Conservation (phyloP, 37 sponge, comb jelly and placozoan genomes). For the Hormiphora californensis region DNA sequence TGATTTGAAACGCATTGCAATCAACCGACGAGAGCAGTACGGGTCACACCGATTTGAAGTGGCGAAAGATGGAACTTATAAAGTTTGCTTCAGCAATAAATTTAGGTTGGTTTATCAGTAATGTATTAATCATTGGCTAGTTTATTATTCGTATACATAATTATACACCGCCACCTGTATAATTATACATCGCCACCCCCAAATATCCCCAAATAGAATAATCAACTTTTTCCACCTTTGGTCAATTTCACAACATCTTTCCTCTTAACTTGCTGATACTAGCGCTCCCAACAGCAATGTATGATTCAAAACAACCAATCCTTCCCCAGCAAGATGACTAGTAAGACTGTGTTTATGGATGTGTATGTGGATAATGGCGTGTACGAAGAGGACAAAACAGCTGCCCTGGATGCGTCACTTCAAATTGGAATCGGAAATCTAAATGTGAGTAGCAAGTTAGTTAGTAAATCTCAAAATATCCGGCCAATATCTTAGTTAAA, state of each 20-base stretch:
- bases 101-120: neutral
- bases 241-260: no score
- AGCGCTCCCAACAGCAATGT: no score
- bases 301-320: no score
- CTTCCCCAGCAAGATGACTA: constrained; percentile 5
- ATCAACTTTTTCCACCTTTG: no score
- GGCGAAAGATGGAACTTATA: neutral
- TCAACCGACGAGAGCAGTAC: neutral
- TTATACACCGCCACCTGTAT: no score
- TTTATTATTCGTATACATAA: no score
- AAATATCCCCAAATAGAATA: no score
- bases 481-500: no score
- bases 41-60: constrained; percentile 28
- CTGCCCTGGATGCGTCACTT: neutral
- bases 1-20: neutral
- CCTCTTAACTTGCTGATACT: no score
- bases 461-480: no score
- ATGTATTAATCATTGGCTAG: neutral
- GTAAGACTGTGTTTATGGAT: constrained; percentile 49
- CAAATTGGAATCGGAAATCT: neutral
- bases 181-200: no score
- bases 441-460: neutral
- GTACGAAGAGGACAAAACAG: constrained; percentile 8
- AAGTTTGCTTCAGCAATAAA: constrained; percentile 46
- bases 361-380: constrained; percentile 45